Evolutionary conservation across 2,113 vertebrate genomes (phyloP).

Genomic region (Pardalotus punctatus): DNA sequence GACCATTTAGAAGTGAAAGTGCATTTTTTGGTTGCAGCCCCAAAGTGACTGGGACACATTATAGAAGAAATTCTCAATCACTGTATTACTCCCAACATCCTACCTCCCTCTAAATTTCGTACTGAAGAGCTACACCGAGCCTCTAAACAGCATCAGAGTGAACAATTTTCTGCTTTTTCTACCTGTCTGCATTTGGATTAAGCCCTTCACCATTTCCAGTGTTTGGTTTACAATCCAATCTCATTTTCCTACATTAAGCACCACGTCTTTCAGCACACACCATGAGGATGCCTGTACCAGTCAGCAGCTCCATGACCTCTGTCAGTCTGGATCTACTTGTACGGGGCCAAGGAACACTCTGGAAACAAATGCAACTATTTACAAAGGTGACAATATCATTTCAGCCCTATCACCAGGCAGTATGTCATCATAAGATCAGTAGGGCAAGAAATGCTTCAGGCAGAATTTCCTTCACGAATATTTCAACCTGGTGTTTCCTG

Average conservation of each 20-base stretch:
- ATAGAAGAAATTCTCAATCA: background rate
- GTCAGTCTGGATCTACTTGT: background rate
- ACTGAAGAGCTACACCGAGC: background rate
- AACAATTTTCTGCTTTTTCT: background rate
- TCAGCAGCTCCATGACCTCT: background rate
- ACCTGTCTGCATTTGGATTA: background rate
- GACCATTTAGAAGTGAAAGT: background rate
- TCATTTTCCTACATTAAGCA: background rate
- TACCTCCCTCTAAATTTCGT: background rate
- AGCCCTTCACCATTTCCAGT: background rate
- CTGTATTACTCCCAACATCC: background rate
- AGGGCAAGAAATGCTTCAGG: background rate
- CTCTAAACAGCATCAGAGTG: background rate
- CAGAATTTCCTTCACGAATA: background rate
- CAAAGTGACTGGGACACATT: background rate
- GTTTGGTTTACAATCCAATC: background rate
- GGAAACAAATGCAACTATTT: background rate
- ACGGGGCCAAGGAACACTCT: rapidly evolving
- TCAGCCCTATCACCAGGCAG: background rate
- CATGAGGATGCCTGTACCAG: background rate
- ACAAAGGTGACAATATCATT: background rate
- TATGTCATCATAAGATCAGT: background rate
- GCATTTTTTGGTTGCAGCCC: background rate
- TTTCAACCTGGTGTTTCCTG: background rate
- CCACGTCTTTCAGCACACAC: background rate